A percentile compares a stretch with the other conserved stretches of the same genome.
Evolutionary conservation across 2,797 vertebrate species (phyloP).

Genomic region (Oreochromis grahami): DNA sequence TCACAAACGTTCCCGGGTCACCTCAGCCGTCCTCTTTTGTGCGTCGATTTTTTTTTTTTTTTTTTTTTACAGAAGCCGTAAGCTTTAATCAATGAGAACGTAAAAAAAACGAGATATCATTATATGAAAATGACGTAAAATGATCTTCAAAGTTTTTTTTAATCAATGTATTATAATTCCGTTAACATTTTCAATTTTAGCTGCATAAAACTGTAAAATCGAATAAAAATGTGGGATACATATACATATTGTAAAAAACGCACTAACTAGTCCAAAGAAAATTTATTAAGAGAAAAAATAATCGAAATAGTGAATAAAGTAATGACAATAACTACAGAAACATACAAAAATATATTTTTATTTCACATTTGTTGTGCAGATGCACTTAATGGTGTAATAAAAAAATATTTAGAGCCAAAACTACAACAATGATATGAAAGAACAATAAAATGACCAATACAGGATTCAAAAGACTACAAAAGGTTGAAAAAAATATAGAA

Average conservation of each 20-base stretch:
- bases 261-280: fast-evolving
- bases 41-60: neutral
- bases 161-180: too few relatives aligned
- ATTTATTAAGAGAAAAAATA: neutral
- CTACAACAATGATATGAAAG: neutral
- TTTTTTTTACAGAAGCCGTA: neutral
- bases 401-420: neutral
- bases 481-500: neutral
- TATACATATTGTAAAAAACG: neutral
- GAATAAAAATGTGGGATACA: neutral
- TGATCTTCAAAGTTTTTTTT: too few relatives aligned
- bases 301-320: neutral
- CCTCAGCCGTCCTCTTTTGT: neutral
- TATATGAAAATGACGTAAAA: too few relatives aligned
- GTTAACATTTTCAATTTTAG: too few relatives aligned
- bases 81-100: neutral
- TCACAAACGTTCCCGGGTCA: neutral
- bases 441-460: neutral
- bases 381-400: neutral
- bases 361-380: neutral
- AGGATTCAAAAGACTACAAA: neutral
- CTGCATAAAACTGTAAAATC: neutral
- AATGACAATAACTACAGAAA: neutral
- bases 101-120: too few relatives aligned
- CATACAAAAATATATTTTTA: neutral